Evolutionary conservation across 2,113 vertebrate genomes (phyloP), one percentile per base, ranked within the genome.

Genomic region (Nipponia nippon): DNA sequence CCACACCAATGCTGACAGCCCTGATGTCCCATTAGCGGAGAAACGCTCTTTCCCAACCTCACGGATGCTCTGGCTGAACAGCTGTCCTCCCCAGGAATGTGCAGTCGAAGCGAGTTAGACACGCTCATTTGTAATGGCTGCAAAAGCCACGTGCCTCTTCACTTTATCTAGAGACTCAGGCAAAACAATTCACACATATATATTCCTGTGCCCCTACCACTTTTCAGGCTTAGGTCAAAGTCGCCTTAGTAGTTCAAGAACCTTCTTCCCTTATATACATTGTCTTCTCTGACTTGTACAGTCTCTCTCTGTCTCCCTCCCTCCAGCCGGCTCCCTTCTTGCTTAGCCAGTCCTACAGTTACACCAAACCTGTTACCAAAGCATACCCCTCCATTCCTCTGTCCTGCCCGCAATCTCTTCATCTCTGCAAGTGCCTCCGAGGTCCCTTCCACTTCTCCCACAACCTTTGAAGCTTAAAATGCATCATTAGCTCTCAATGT

Each of bases 251-350:
- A 67, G 26, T 26, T 83, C 38, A 53, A 52, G 76, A 92, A 53
- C 22, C 5, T 42, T 58, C 38, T 38, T 75, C 49, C 30, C 7
- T 61, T 29, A 20, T 1, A 19, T 8, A 2, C 0, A 0, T 27
- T 34, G 12, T 26, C 29, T 76, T 30, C 47, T 47, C 44, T 16
- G 18, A 30, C 4, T 80, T 3, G 0, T 9, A 36, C 0, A 27
- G 14, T 17, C 20, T 36, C 13, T 55, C 36, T 36, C 53, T 3
- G 0, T 6, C 32, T 67, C 55, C 19, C 16, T 34, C 46, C 55
- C n/a, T 77, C 34, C 50, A 81, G 50, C 8, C 4, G 2, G 15
- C 30, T 56, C 67, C 30, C 23, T 77, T 72, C 32, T 42, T 55
- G 32, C 61, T 61, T 27, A 79, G 38, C 40, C 75, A 83, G 40